Conservation (phyloP, 2,113 vertebrate genomes). For the Otolemur garnettii region DNA sequence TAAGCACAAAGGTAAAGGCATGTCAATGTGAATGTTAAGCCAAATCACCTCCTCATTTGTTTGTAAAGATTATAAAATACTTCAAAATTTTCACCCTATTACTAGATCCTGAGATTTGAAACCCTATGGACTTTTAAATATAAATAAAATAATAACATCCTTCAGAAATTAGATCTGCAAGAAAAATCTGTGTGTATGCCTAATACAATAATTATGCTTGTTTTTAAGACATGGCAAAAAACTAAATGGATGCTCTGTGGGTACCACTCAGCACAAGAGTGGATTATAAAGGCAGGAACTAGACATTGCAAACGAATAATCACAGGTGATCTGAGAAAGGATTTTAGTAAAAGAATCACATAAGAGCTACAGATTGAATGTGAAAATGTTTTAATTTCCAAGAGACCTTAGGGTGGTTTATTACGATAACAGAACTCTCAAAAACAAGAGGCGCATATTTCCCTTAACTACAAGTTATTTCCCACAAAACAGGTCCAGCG, state of each 20-base stretch:
- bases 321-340: not conserved
- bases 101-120: not conserved
- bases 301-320: not conserved
- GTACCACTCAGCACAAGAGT: not conserved
- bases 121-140: not conserved
- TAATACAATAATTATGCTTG: slow-evolving; percentile 9
- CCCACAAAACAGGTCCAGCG: not conserved
- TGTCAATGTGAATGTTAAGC: not conserved
- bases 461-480: not conserved
- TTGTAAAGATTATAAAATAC: not conserved
- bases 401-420: not conserved
- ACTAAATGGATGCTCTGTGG: not conserved
- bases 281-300: not conserved
- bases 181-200: not conserved
- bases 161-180: slow-evolving; percentile 7
- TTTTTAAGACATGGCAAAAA: not conserved
- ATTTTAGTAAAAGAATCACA: slow-evolving; percentile 7
- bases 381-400: slow-evolving; percentile 58
- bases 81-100: not conserved
- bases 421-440: not conserved
- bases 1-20: not conserved
- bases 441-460: not conserved
- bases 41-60: not conserved
- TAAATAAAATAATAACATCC: not conserved
- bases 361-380: not conserved